Evolutionary conservation across 2,113 vertebrate species (phyloP).

Genomic region (Salvator merianae): DNA sequence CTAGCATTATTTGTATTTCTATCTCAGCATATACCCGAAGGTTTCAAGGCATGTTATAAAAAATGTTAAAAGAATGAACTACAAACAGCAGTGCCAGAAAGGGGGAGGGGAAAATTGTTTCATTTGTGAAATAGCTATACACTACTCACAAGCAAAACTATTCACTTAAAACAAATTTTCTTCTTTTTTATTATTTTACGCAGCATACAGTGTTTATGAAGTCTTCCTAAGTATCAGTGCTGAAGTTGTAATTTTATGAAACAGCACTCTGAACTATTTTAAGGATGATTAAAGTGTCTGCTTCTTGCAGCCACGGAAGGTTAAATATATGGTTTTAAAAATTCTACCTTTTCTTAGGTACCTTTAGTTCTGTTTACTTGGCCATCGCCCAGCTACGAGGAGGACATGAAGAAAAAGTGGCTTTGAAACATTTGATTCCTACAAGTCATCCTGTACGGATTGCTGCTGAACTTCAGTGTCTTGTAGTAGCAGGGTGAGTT

Average conservation of each 20-base stretch:
- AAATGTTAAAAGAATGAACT: no score
- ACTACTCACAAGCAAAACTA: not conserved
- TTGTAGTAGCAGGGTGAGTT: slow-evolving; percentile 90
- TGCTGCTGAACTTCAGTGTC: slow-evolving; percentile 96
- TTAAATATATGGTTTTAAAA: slow-evolving; percentile 51
- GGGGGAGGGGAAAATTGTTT: no score
- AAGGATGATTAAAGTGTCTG: not conserved
- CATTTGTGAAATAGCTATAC: not conserved
- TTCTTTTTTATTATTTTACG: not conserved
- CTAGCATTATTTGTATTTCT: not conserved
- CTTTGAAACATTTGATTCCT: slow-evolving; percentile 95
- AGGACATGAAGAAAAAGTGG: slow-evolving; percentile 87
- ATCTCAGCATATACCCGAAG: no score
- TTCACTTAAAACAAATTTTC: not conserved
- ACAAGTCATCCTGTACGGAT: slow-evolving; percentile 95
- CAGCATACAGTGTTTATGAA: not conserved
- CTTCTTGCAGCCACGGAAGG: not conserved
- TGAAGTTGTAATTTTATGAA: not conserved
- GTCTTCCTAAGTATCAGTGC: not conserved
- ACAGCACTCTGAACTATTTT: not conserved
- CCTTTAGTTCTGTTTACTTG: slow-evolving; percentile 97
- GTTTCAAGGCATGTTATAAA: no score
- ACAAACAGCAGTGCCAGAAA: no score
- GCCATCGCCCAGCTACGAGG: slow-evolving; percentile 85
- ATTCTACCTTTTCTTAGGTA: slow-evolving; percentile 78